phyloP scores from a whole-genome alignment of 2,113 vertebrate genomes.

The Climacteris rufus region DNA sequence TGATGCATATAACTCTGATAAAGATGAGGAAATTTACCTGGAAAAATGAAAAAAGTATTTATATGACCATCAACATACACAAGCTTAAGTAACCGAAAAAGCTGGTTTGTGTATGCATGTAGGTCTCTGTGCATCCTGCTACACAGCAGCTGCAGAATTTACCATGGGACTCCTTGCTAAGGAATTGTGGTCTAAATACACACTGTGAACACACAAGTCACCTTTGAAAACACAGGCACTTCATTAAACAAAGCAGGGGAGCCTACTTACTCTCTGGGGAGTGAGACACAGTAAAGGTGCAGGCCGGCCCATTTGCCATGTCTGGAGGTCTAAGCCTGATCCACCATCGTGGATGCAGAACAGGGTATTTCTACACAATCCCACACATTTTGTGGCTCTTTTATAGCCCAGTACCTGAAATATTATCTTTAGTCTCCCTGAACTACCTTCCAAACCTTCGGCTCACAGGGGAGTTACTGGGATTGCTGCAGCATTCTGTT shows the following conservation, averaged over 20 bases:
- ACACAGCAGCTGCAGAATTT: background rate
- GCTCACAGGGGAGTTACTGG: rapidly evolving
- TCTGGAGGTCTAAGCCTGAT: background rate
- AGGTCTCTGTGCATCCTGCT: background rate
- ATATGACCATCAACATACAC: background rate
- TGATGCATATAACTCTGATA: conserved; percentile 84
- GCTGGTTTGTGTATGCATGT: background rate
- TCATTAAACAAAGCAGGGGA: background rate
- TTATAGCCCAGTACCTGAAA: background rate
- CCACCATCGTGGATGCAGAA: background rate
- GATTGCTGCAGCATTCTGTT: background rate
- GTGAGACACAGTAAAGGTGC: background rate
- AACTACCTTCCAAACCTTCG: background rate
- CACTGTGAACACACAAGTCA: background rate
- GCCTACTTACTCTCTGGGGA: background rate
- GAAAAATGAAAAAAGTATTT: background rate
- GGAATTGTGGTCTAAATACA: background rate
- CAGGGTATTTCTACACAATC: background rate
- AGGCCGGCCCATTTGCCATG: background rate
- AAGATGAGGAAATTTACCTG: conserved; percentile 91
- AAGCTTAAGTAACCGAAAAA: background rate
- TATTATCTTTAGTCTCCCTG: background rate
- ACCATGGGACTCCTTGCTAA: background rate
- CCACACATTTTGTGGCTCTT: background rate
- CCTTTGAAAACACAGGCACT: background rate